phyloP scores from a whole-genome alignment of 2,888 invertebrate species.

The Perizoma flavofasciatum region DNA sequence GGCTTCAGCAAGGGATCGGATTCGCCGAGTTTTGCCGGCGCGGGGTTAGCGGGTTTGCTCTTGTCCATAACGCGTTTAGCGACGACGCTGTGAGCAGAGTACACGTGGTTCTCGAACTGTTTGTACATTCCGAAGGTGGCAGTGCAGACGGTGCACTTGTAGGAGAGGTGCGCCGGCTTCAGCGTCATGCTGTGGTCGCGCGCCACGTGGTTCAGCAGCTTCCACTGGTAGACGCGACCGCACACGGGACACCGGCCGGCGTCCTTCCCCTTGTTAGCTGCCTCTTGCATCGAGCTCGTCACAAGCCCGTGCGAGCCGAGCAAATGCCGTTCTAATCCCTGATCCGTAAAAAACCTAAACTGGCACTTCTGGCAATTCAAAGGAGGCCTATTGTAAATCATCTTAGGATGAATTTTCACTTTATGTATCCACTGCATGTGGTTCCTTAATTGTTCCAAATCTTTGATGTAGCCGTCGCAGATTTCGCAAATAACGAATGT shows the following conservation, averaged over 20 bases:
- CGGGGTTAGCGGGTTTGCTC: conserved; percentile 67
- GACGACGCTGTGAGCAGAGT: conserved; percentile 96
- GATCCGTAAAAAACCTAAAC: conserved; percentile 98
- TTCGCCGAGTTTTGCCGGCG: conserved; percentile 52
- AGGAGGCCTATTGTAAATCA: conserved; percentile 97
- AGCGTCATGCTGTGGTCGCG: conserved; percentile 96
- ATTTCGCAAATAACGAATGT: conserved; percentile 98
- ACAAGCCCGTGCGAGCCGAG: conserved; percentile 97
- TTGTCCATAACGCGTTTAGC: conserved; percentile 94
- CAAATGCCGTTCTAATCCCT: conserved; percentile 97
- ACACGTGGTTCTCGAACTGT: conserved; percentile 97
- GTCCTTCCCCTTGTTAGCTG: conserved; percentile 97
- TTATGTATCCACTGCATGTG: conserved; percentile 99
- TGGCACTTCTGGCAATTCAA: conserved; percentile 98
- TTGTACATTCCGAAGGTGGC: conserved; percentile 98
- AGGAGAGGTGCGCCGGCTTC: conserved; percentile 96
- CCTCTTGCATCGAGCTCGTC: conserved; percentile 97
- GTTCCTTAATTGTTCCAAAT: conserved; percentile 96
- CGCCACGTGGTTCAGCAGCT: conserved; percentile 95
- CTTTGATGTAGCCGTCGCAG: conserved; percentile 98
- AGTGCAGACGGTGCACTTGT: conserved; percentile 97
- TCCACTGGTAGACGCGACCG: conserved; percentile 92
- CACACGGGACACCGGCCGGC: conserved; percentile 97
- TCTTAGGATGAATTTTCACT: conserved; percentile 97
- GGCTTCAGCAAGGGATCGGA: conserved; percentile 90